A percentile compares a stretch with the other conserved stretches of the same genome.
Evolutionary conservation across 2,888 invertebrate genomes (phyloP).

Genomic region (Octonoba sinensis): DNA sequence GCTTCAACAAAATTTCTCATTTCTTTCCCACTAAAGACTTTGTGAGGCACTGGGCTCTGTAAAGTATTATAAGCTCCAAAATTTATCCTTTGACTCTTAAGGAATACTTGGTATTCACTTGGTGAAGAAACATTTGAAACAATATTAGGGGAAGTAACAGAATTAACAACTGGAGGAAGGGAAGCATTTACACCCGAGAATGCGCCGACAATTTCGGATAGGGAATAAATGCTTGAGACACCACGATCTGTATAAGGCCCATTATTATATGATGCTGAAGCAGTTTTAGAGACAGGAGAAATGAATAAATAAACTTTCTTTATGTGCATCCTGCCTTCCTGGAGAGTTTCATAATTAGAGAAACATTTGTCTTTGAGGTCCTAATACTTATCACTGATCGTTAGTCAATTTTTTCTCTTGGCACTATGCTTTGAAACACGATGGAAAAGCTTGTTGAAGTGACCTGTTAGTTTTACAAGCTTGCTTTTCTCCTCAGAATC

Average conservation of each 20-base stretch:
- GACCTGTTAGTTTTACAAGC: slow-evolving; percentile 11
- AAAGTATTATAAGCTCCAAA: slow-evolving; percentile 58
- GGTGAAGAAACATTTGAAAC: slow-evolving; percentile 41
- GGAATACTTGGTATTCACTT: slow-evolving; percentile 42
- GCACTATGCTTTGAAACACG: slow-evolving; percentile 47
- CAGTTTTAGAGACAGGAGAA: slow-evolving; percentile 34
- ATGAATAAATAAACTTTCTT: slow-evolving; percentile 42
- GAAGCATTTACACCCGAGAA: slow-evolving; percentile 48
- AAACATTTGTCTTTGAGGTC: slow-evolving; percentile 10
- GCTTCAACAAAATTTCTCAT: too few species aligned
- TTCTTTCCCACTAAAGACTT: too few species aligned
- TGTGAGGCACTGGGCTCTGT: slow-evolving; percentile 54
- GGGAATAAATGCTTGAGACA: slow-evolving; percentile 12
- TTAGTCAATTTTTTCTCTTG: slow-evolving; percentile 37
- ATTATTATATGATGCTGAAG: slow-evolving; percentile 37
- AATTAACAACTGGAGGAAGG: slow-evolving; percentile 38
- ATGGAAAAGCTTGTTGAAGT: slow-evolving; percentile 12
- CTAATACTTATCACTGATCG: slow-evolving; percentile 30
- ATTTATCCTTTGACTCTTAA: slow-evolving; percentile 52
- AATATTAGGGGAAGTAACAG: slow-evolving; percentile 36
- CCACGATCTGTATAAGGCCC: slow-evolving; percentile 42
- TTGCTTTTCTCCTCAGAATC: slow-evolving; percentile 29
- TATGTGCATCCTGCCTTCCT: slow-evolving; percentile 36
- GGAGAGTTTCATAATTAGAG: slow-evolving; percentile 44
- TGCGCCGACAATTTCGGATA: slow-evolving; percentile 38